Evolutionary conservation across 2,888 invertebrate species (phyloP), one percentile per base, ranked within the genome.

Genomic region (Sicus ferrugineus): DNA sequence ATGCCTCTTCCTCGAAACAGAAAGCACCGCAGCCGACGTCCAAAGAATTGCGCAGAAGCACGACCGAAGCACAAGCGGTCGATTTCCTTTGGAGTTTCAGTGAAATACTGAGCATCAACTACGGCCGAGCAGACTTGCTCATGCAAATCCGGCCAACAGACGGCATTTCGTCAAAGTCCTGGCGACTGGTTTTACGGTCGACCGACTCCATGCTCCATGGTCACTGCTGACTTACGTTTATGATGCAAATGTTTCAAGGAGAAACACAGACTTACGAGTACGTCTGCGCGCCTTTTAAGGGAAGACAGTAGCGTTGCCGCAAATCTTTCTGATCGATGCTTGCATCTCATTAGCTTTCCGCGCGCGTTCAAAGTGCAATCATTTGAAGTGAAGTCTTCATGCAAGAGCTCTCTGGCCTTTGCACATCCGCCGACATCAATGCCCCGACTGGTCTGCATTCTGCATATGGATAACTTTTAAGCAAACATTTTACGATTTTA

Each of bases 191-290:
- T 7, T 19, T 21, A n/a, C 3, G 2, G 50, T 16, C 54, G 14
- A 28, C 23, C 14, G 16, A 54, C 6, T 26, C 11, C 26, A 7
- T 23, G 7, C 23, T n/a, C 19, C 50, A 5, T 23, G 28, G 23
- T 54, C 30, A 16, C 30, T 26, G 28, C 23, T 30, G 16, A 16
- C 28, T 56, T 16, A n/a, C 31, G 58, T 58, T 58, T 58, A 58
- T 58, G 31, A 58, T 58, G 31, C 58, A 58, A 34, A 58, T 34
- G 58, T 58, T 34, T 58, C 58, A 58, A n/a, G 34, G 19, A 56
- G 19, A 58, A n/a, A n/a, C n/a, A n/a, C n/a, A n/a, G n/a, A 34
- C 19, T 58, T 58, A 58, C 34, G 9, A 34, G 31, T 58, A n/a
- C 26, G 50, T 50, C 14, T n/a, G 2, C 42, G 9, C n/a, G 11